Percentiles rank a stretch among this genome's conserved stretches.
These are phyloP conservation scores for Trachymyrmex cornetzi DNA, from an alignment of 1,140 invertebrate species.

Conservation along the genomic window DNA sequence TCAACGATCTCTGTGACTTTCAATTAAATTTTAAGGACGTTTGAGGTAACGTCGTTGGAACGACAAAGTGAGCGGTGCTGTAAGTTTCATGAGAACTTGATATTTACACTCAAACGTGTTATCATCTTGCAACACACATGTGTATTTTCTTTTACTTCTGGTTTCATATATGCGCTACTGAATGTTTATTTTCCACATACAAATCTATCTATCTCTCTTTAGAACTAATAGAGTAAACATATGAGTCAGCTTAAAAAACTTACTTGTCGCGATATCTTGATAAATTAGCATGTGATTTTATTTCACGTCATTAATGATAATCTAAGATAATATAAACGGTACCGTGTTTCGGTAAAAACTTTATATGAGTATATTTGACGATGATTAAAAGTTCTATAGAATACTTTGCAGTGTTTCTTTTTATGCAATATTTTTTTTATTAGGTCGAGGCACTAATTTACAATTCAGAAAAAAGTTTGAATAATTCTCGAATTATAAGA, in stretches of 20 bases:
- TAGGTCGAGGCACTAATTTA: not conserved
- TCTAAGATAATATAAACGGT: not conserved
- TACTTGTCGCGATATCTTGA: conserved; percentile 3
- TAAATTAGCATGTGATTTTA: conserved; percentile 45
- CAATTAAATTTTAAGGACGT: conserved; percentile 50
- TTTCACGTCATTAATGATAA: conserved; percentile 40
- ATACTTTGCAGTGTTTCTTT: not conserved
- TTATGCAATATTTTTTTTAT: not conserved
- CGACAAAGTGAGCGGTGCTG: not conserved
- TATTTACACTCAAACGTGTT: conserved; percentile 18
- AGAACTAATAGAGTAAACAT: conserved; percentile 20
- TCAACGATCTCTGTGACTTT: conserved; percentile 23
- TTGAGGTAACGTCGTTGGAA: not conserved
- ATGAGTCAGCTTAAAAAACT: conserved; percentile 26
- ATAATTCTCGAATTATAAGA: not conserved
- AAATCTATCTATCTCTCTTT: not conserved
- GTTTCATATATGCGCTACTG: not conserved
- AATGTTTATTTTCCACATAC: conserved; percentile 46
- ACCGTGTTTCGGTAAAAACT: not conserved
- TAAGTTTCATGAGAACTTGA: not conserved
- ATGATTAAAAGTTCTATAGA: not conserved
- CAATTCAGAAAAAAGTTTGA: not conserved
- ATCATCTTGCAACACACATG: not conserved
- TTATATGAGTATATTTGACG: not conserved
- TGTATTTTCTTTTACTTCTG: not conserved